Evolutionary conservation across 2,113 vertebrate genomes (phyloP).

Genomic region (Hiodon tergisus): DNA sequence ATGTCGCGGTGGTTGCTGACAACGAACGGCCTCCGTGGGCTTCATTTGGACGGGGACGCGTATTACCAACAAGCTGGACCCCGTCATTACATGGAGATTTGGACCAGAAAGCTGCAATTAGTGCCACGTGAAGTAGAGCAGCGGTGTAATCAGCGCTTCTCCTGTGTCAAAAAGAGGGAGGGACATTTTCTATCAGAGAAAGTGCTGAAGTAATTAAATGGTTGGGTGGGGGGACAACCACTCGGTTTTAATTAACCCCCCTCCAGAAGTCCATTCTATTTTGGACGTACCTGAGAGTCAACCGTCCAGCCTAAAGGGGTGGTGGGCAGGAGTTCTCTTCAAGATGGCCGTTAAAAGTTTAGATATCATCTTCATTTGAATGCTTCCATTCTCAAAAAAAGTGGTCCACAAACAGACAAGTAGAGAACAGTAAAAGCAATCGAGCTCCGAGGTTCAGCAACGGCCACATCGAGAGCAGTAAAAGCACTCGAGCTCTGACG

Average conservation of each 20-base stretch:
- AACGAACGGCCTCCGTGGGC: constrained; percentile 27
- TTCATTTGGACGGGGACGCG: constrained; percentile 44
- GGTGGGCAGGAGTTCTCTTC: neutral
- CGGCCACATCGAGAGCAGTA: too few relatives aligned
- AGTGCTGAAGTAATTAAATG: constrained; percentile 24
- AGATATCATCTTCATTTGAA: neutral
- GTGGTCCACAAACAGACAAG: neutral
- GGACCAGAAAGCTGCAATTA: constrained; percentile 48
- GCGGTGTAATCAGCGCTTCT: constrained; percentile 52
- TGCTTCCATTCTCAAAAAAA: neutral
- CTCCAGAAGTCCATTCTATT: neutral
- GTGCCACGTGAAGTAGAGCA: constrained; percentile 42
- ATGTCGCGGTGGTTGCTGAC: constrained; percentile 34
- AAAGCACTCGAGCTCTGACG: too few relatives aligned
- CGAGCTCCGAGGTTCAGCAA: too few relatives aligned
- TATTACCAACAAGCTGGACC: constrained; percentile 51
- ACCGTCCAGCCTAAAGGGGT: neutral
- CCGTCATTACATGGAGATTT: constrained; percentile 50
- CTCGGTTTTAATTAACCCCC: neutral
- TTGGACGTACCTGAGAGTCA: too few relatives aligned
- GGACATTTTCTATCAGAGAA: constrained; percentile 26
- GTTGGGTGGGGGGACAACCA: too few relatives aligned
- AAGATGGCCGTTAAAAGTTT: neutral
- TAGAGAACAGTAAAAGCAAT: too few relatives aligned
- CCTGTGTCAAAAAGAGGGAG: constrained; percentile 33